Percentiles rank a stretch among this genome's conserved stretches.
Evolutionary conservation across 2,888 invertebrate genomes (phyloP).

Genomic region (Brachynemurus nebulosus): DNA sequence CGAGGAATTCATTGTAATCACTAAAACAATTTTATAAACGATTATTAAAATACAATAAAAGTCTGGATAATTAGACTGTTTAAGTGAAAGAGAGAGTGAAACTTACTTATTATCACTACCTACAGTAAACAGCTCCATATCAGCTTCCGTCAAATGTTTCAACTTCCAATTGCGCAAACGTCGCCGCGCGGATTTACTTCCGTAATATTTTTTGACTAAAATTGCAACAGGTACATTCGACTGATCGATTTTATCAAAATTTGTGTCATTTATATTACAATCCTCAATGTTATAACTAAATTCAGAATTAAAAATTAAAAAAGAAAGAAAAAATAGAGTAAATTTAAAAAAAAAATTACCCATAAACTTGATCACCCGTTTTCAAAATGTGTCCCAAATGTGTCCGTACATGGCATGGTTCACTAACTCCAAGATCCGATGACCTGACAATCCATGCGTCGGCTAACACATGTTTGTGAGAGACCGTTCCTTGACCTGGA

Average conservation of each 20-base stretch:
- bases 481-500: constrained; percentile 79
- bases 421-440: constrained; percentile 69
- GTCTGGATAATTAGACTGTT: not conserved
- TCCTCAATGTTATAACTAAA: constrained; percentile 75
- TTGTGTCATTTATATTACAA: constrained; percentile 79
- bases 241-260: constrained; percentile 69
- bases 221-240: constrained; percentile 75
- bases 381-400: constrained; percentile 90
- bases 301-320: constrained; percentile 12
- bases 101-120: constrained; percentile 46
- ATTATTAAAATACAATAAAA: constrained; percentile 7
- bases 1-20: constrained; percentile 90
- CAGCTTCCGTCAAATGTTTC: constrained; percentile 65
- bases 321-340: not conserved
- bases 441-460: constrained; percentile 90
- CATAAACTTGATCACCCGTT: constrained; percentile 84
- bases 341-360: constrained; percentile 40
- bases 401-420: constrained; percentile 73
- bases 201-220: constrained; percentile 85
- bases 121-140: constrained; percentile 43
- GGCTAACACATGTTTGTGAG: constrained; percentile 74
- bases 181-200: constrained; percentile 54
- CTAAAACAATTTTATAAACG: constrained; percentile 32
- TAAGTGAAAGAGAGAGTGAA: constrained; percentile 23
- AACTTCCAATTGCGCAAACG: constrained; percentile 81